These are phyloP conservation scores for Pristionchus maxplancki DNA, from an alignment of 2,888 invertebrate genomes.

Conservation along the genomic window DNA sequence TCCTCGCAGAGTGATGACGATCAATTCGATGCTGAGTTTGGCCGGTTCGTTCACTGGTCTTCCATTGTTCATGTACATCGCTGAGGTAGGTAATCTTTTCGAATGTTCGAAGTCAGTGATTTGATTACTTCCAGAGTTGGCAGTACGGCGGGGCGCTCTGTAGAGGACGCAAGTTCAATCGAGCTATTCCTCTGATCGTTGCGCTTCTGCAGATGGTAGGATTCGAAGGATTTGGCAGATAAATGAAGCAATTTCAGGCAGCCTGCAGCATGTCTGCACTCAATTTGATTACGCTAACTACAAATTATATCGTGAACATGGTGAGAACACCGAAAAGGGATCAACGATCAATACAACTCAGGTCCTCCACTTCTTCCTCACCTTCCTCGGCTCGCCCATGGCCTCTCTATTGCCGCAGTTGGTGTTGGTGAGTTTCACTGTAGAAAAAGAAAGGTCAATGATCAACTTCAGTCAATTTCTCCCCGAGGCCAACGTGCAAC, in stretches of 20 bases:
- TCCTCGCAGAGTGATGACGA: constrained; percentile 28
- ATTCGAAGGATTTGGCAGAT: too few relatives aligned
- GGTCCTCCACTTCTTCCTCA: constrained; percentile 11
- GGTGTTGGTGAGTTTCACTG: background rate
- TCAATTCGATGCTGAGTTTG: constrained; percentile 39
- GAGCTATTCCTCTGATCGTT: constrained; percentile 24
- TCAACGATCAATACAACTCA: background rate
- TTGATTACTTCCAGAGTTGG: constrained; percentile 22
- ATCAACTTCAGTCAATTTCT: background rate
- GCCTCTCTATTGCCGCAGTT: constrained; percentile 25
- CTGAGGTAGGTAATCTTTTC: background rate
- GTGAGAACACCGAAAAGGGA: background rate
- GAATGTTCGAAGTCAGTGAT: background rate
- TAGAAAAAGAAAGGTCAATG: background rate
- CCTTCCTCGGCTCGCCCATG: constrained; percentile 43
- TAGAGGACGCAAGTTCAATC: background rate
- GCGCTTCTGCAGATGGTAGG: background rate
- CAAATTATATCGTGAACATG: constrained; percentile 18
- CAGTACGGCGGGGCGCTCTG: constrained; percentile 13
- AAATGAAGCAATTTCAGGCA: background rate
- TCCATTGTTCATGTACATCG: constrained; percentile 9
- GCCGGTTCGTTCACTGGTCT: background rate
- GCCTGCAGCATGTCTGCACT: background rate
- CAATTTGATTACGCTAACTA: background rate
- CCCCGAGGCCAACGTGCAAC: constrained; percentile 40